Evolutionary conservation across 2,888 invertebrate species (phyloP), one percentile per base, ranked within the genome.

Genomic region (Diarsia mendica): DNA sequence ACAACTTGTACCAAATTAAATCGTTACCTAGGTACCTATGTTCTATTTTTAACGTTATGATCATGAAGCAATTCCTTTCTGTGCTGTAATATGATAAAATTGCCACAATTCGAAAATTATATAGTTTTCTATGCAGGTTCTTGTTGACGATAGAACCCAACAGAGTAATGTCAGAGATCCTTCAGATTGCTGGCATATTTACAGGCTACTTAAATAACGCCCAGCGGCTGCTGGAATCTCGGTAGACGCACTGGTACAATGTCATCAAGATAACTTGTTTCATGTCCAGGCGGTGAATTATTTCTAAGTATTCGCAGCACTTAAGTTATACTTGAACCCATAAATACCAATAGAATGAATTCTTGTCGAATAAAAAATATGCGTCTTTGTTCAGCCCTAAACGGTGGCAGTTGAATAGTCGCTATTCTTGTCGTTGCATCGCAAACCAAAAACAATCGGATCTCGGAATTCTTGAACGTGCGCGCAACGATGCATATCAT

Each of bases 401-500:
- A 72, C 65, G 51, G 71, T 68, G 69, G 70, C 77, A 82, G 65
- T 69, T 82, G 77, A 85, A 82, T 82, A 70, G 83, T 65, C 70
- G 68, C 51, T 72, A 82, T 77, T 85, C 72, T 77, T 79, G 83
- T 79, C 76, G 85, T 73, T 74, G 79, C 85, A 83, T 88, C 87
- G 89, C 83, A 80, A 85, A 82, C 74, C 84, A 85, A 88, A 89
- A 90, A 89, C 87, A 89, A 91, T 91, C 85, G 80, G 79, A 86
- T 85, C 82, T 81, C 74, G 85, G 86, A 87, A 85, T 87, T 88
- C 87, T 85, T 79, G 80, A 87, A 90, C 90, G 92, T 91, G 90
- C 87, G 87, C 75, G 87, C 89, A 85, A 77, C 86, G 86, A 86
- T 87, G 90, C 91, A 90, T 88, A 88, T 87, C 89, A 87, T 86